These are phyloP conservation scores for Troides oblongomaculatus DNA, from an alignment of 2,888 invertebrate species.

Conservation along the genomic window DNA sequence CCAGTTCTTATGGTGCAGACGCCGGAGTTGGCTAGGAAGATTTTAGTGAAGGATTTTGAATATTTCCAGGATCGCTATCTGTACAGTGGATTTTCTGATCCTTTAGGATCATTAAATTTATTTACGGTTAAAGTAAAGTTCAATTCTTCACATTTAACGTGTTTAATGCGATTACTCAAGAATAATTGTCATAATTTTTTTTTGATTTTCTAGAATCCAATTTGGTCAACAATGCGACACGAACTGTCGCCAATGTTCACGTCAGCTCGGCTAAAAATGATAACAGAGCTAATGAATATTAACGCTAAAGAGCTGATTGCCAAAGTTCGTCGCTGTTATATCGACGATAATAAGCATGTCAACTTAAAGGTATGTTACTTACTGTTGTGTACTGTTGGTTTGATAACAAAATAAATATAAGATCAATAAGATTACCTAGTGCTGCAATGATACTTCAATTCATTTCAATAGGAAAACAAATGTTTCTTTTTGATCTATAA, in stretches of 20 bases:
- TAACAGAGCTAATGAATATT: constrained; percentile 62
- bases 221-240: constrained; percentile 55
- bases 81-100: constrained; percentile 51
- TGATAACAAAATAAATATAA: background rate
- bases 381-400: too few relatives aligned
- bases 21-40: constrained; percentile 52
- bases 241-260: constrained; percentile 64
- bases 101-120: constrained; percentile 60
- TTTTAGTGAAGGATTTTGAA: constrained; percentile 55
- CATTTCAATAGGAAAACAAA: too few relatives aligned
- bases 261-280: constrained; percentile 46
- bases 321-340: constrained; percentile 53
- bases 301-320: constrained; percentile 54
- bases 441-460: too few relatives aligned
- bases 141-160: background rate
- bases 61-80: constrained; percentile 54
- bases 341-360: constrained; percentile 48
- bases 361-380: constrained; percentile 57
- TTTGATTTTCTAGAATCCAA: constrained; percentile 49
- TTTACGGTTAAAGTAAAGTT: constrained; percentile 55
- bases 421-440: too few relatives aligned
- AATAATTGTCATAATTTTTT: background rate
- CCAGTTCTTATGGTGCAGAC: constrained; percentile 57
- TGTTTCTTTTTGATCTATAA: too few relatives aligned
- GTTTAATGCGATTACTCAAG: background rate